A percentile compares a stretch with the other conserved stretches of the same genome.
Conservation (phyloP, 2,797 vertebrate genomes). For the Oceanodroma leucorhoa region DNA sequence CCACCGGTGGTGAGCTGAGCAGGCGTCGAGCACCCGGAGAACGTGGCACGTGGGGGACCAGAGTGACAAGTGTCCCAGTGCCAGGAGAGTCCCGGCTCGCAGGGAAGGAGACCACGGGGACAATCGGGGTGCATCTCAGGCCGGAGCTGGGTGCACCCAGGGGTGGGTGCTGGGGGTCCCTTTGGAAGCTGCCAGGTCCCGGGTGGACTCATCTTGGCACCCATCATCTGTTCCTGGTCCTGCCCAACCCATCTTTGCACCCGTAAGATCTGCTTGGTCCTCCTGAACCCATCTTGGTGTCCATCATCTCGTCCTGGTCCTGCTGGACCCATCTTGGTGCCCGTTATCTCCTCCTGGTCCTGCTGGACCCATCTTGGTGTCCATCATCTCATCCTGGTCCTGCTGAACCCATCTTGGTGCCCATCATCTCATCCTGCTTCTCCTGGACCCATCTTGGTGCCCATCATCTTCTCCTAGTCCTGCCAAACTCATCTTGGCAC, state of each 20-base stretch:
- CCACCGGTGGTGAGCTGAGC: not conserved
- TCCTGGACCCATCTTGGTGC: accelerated
- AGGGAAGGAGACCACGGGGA: not conserved
- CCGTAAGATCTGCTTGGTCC: not conserved
- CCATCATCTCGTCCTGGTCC: not conserved
- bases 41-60: accelerated
- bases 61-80: not conserved
- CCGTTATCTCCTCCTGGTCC: accelerated
- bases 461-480: too few species aligned
- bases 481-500: too few species aligned
- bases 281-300: not conserved
- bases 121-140: accelerated
- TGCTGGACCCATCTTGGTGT: not conserved
- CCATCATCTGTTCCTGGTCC: not conserved
- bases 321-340: accelerated
- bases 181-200: not conserved
- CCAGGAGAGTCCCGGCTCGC: not conserved
- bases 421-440: not conserved
- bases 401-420: not conserved
- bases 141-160: not conserved
- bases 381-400: too few species aligned
- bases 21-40: not conserved
- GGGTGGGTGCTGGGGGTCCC: not conserved
- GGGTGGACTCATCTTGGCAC: not conserved
- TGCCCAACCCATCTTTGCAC: not conserved